Base-by-base conservation (phyloP, 1,140 invertebrate genomes). In the Diachasma alloeum region DNA sequence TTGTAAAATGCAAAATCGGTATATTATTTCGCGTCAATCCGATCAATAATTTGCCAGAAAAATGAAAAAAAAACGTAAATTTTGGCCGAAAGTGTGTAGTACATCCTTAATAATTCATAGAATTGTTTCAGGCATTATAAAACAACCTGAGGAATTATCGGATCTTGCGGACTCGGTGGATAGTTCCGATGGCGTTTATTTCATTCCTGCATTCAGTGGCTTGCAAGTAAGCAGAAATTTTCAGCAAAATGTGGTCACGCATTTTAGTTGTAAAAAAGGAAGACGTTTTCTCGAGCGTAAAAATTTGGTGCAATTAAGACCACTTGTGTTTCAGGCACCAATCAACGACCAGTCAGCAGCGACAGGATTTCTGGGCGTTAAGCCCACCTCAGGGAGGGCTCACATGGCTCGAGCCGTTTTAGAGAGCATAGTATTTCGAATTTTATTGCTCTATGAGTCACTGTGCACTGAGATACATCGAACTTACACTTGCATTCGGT, bases 201-300 rank as follows among this genome's bases (percentile, higher is more conserved):
- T 98, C 88, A 91, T 99, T 80, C 96, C 97, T 4, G 96, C 97
- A 0, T 98, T 98, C 82, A 95, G 94, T 89, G 97, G 97, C 19
- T 88, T 98, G 74, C 95, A 97, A 85, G 96, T 97, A 89, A 90
- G 85, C 86, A 44, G 37, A 44, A 39, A 22, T 69, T 17, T 17
- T 69, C 31, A 77, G n/a, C n/a, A n/a, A 26, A 48, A 15, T 44
- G 19, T 74, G 70, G 22, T 66, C 31, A 72, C 37, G 5, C 11
- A n/a, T 63, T 31, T 31, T 31, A 31, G 31, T 3, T 31, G 31
- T 3, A 31, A 31, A 31, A 31, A 31, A 3, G n/a, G n/a, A n/a
- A n/a, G n/a, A n/a, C n/a, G n/a, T n/a, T n/a, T n/a, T n/a, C n/a
- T n/a, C n/a, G n/a, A n/a, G n/a, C 42, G 63, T 44, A 24, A 59